Evolutionary conservation across 2,113 vertebrate species (phyloP).

Genomic region (Hippocampus zosterae): DNA sequence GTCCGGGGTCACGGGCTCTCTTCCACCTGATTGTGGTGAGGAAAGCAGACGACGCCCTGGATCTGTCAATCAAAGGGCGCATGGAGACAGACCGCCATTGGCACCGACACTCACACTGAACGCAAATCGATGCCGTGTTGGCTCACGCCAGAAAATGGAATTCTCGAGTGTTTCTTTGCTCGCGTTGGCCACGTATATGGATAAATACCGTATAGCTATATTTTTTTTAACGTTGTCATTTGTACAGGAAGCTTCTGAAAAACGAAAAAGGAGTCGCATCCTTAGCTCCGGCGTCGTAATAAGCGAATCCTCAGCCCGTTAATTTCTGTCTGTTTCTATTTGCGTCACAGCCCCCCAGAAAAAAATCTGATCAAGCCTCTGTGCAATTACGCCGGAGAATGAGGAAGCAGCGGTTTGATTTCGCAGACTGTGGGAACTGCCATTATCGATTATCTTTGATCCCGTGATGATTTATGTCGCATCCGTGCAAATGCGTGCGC

Average conservation of each 20-base stretch:
- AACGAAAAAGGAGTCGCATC: background rate
- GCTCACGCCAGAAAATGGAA: no score
- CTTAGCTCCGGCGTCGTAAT: constrained; percentile 15
- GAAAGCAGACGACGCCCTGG: background rate
- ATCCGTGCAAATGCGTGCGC: constrained; percentile 28
- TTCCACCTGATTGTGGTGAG: background rate
- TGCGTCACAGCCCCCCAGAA: constrained; percentile 39
- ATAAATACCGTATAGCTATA: no score
- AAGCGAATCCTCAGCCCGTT: background rate
- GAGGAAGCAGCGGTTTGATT: constrained; percentile 62
- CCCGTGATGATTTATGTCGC: constrained; percentile 62
- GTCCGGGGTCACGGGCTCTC: background rate
- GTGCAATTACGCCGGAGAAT: constrained; percentile 57
- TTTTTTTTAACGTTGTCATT: background rate
- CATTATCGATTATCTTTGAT: constrained; percentile 64
- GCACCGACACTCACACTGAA: background rate
- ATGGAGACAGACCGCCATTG: background rate
- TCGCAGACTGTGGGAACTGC: constrained; percentile 59
- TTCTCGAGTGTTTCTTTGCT: no score
- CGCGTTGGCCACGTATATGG: no score
- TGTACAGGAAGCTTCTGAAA: background rate
- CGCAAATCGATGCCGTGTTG: background rate
- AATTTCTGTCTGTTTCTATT: constrained; percentile 48
- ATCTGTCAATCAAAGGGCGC: background rate
- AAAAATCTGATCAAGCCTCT: constrained; percentile 62